phyloP scores from a whole-genome alignment of 2,888 invertebrate species.

The Cordilura impudica region DNA sequence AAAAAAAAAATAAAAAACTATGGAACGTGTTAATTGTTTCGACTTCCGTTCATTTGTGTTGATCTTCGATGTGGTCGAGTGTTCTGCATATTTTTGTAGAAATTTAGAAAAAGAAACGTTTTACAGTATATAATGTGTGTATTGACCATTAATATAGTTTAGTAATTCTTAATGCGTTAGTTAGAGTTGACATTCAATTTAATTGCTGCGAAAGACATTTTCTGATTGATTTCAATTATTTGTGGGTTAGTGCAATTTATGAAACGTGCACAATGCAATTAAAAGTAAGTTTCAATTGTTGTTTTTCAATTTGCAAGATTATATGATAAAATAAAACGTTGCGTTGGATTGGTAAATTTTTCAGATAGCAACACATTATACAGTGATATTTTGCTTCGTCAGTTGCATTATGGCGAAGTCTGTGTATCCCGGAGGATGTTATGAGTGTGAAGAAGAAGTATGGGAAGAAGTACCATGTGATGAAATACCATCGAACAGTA shows the following conservation, averaged over 20 bases:
- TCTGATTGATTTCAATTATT: neutral
- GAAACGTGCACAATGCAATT: conserved; percentile 60
- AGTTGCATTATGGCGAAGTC: conserved; percentile 13
- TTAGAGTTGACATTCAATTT: neutral
- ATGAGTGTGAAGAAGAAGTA: conserved; percentile 72
- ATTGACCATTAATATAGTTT: conserved; percentile 23
- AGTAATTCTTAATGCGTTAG: neutral
- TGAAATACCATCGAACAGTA: conserved; percentile 62
- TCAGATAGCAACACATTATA: conserved; percentile 6
- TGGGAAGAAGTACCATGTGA: conserved; percentile 74
- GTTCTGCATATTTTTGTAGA: conserved; percentile 13
- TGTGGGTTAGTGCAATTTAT: conserved; percentile 3
- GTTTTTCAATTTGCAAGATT: neutral
- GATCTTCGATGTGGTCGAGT: neutral
- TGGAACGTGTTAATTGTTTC: conserved; percentile 51
- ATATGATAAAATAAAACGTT: neutral
- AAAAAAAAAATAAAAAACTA: neutral
- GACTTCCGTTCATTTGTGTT: conserved; percentile 29
- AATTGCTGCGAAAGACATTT: conserved; percentile 31
- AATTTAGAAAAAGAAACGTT: neutral
- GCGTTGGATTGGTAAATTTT: conserved; percentile 21
- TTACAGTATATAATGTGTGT: conserved; percentile 49
- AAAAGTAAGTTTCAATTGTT: conserved; percentile 47
- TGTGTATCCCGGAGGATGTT: conserved; percentile 67
- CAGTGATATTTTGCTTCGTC: conserved; percentile 33